Base-by-base conservation (phyloP, 2,888 invertebrate species). In the Parnassius glacialis region DNA sequence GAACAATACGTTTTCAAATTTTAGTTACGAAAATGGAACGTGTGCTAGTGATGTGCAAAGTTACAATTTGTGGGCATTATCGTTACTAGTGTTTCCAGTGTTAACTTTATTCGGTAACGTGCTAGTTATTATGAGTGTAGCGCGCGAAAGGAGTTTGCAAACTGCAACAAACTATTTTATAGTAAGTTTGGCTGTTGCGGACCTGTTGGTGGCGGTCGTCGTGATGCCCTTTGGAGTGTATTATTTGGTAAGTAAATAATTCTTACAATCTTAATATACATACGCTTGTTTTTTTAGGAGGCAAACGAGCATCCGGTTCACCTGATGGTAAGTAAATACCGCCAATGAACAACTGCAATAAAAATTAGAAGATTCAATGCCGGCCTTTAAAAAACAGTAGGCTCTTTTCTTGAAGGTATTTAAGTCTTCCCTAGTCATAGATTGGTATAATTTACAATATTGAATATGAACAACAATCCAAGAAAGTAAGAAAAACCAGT, bases 221-320 rank as follows among this genome's bases (percentile, higher is more conserved):
- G 99, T 99, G 68, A 99, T 99, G 99, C 99, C 99, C 52, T 98
- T 99, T 83, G 99, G 98, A 70, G 98, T 99, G 76, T 99, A 99
- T 92, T 96, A 98, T 85, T 94, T 99, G 97, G 99, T 99, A 90
- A 97, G 98, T 95, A 42, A n/a, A 45, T n/a, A 45, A 43, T 43
- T 3, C 10, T 43, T 10, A 43, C 34, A 5, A 34, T 34, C 20
- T 20, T 20, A 0, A 1, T 20, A 20, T 20, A 20, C 20, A 34
- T 34, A 34, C 3, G 5, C n/a, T n/a, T n/a, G 5, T 1, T 34
- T 34, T 34, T 34, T 34, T 34, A 7, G 34, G 7, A 0, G 34
- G 34, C 34, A 7, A 34, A 34, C 5, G 34, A 34, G 34, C 34
- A 34, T 34, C 5, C 34, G 3, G 5, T 3, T 34, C 34, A 34